These are phyloP conservation scores for Brachionus rubens DNA, from an alignment of 1,140 invertebrate species.

Conservation along the genomic window DNA sequence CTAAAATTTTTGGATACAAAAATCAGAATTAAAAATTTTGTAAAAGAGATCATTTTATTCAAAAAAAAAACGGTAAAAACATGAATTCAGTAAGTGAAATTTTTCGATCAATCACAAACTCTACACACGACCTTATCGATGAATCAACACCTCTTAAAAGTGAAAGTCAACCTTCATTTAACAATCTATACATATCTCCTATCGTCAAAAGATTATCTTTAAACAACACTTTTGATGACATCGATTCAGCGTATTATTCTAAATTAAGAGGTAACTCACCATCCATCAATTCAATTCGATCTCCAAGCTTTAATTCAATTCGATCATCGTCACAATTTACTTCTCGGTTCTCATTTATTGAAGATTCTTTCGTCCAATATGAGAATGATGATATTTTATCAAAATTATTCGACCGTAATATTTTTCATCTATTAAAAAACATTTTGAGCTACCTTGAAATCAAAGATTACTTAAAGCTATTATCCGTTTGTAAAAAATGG, in stretches of 20 bases:
- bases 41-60: too few relatives aligned
- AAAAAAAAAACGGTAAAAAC: too few relatives aligned
- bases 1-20: too few relatives aligned
- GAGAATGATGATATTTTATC: not conserved
- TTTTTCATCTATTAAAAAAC: not conserved
- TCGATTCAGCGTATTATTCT: slow-evolving; percentile 21
- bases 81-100: too few relatives aligned
- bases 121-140: too few relatives aligned
- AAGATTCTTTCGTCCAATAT: not conserved
- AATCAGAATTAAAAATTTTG: too few relatives aligned
- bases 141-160: not conserved
- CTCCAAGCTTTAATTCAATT: not conserved
- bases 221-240: not conserved
- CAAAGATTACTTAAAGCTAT: not conserved
- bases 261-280: not conserved
- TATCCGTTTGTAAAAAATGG: slow-evolving; percentile 4
- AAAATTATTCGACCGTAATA: not conserved
- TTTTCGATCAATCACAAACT: too few relatives aligned
- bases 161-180: not conserved
- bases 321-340: not conserved
- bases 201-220: not conserved
- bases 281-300: not conserved
- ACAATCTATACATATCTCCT: not conserved
- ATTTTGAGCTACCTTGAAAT: not conserved
- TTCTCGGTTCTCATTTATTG: not conserved